These are phyloP conservation scores for Tyrannus savana DNA, from an alignment of 2,113 vertebrate genomes.

Conservation along the genomic window DNA sequence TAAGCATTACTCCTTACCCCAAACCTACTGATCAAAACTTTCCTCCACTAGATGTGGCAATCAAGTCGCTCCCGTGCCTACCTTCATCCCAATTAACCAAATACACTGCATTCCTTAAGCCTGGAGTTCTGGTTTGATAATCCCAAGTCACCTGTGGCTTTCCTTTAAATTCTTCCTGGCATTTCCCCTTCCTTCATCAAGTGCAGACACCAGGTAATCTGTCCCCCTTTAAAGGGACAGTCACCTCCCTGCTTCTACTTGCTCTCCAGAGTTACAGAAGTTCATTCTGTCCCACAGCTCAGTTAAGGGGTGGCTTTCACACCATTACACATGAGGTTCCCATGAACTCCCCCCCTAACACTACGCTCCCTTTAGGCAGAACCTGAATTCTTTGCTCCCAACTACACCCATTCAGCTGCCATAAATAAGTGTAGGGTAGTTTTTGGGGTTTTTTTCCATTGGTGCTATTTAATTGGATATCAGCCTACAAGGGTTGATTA, in stretches of 20 bases:
- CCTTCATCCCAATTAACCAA: background rate
- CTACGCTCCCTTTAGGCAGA: background rate
- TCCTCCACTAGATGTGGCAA: background rate
- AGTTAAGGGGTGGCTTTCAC: rapidly evolving
- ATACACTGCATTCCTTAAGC: background rate
- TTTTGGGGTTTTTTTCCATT: no score
- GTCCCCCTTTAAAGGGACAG: background rate
- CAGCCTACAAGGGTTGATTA: no score
- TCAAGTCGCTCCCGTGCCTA: background rate
- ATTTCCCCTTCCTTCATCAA: background rate
- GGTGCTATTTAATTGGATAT: no score
- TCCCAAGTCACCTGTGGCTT: background rate
- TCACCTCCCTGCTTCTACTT: background rate
- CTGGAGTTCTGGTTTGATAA: background rate
- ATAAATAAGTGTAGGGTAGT: no score
- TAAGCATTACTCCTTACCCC: background rate
- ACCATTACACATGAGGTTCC: rapidly evolving
- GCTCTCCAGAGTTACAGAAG: background rate
- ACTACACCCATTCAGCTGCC: no score
- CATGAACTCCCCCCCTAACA: background rate
- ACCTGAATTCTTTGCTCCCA: no score
- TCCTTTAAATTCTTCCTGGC: background rate
- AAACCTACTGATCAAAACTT: background rate
- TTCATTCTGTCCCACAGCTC: background rate
- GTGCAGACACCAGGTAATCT: background rate